phyloP scores from a whole-genome alignment of 2,797 vertebrate genomes.

The Glossophaga mutica region DNA sequence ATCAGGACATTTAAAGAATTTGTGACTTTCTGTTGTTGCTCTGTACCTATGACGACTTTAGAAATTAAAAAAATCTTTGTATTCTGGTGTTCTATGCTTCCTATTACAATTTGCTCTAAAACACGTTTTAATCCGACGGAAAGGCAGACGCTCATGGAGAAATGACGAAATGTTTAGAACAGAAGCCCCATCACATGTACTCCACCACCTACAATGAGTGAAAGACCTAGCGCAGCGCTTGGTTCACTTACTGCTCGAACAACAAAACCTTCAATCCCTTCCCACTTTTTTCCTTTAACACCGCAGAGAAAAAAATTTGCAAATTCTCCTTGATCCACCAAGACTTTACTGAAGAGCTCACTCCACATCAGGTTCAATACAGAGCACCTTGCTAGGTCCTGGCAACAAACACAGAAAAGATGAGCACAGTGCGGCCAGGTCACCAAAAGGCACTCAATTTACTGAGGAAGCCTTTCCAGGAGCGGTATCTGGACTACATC shows the following conservation, averaged over 20 bases:
- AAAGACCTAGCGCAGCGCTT: not conserved
- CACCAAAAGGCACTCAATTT: not conserved
- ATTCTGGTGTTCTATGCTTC: not conserved
- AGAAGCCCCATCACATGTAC: not conserved
- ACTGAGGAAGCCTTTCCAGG: not conserved
- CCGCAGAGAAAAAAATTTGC: not conserved
- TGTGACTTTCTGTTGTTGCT: slow-evolving; percentile 27
- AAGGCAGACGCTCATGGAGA: not conserved
- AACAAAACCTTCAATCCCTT: not conserved
- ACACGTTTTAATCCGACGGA: slow-evolving; percentile 3
- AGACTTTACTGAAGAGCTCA: not conserved
- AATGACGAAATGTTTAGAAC: not conserved
- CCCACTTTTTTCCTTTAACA: not conserved
- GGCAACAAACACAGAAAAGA: not conserved
- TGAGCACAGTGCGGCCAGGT: not conserved
- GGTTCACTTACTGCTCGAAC: not conserved
- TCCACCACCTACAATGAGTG: not conserved
- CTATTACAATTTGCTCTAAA: not conserved
- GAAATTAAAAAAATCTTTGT: not conserved
- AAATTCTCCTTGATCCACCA: not conserved
- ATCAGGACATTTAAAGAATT: slow-evolving; percentile 67
- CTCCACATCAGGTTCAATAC: not conserved
- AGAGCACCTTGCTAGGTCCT: not conserved
- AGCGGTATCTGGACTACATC: not conserved
- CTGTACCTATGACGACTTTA: slow-evolving; percentile 30